Evolutionary conservation across 1,140 invertebrate species (phyloP).

Genomic region (Sitophilus oryzae): DNA sequence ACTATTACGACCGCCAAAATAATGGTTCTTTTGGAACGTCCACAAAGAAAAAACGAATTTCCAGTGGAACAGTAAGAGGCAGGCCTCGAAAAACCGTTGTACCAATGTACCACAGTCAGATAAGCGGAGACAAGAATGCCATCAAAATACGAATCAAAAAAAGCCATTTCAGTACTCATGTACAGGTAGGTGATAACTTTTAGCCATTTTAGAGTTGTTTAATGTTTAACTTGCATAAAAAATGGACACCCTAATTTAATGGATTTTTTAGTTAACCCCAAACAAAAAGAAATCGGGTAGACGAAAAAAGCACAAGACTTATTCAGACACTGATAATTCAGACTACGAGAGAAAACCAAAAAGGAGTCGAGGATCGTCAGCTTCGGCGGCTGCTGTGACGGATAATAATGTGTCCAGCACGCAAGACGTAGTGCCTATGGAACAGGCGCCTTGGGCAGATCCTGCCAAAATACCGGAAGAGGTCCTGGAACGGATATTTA

Average conservation of each 20-base stretch:
- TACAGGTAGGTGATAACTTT: background rate
- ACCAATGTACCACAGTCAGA: constrained; percentile 51
- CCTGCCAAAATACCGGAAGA: constrained; percentile 52
- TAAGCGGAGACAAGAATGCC: constrained; percentile 56
- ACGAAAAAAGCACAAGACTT: constrained; percentile 45
- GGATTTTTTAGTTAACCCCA: constrained; percentile 33
- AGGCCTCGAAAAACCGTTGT: constrained; percentile 39
- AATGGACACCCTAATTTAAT: too few species aligned
- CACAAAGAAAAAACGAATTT: constrained; percentile 26
- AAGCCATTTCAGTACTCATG: constrained; percentile 43
- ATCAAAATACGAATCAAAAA: constrained; percentile 61
- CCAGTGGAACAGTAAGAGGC: constrained; percentile 33
- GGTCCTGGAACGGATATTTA: constrained; percentile 65
- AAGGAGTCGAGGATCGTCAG: constrained; percentile 30
- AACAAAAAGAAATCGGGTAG: constrained; percentile 46
- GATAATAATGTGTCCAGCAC: constrained; percentile 35
- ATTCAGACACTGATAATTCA: constrained; percentile 46
- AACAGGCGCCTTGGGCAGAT: constrained; percentile 54
- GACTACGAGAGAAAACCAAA: constrained; percentile 48
- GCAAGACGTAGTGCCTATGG: constrained; percentile 43
- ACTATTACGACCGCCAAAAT: constrained; percentile 20
- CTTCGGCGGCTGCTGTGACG: constrained; percentile 9
- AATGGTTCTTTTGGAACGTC: constrained; percentile 28
- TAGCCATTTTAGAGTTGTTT: too few species aligned
- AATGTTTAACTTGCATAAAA: too few species aligned